These are phyloP conservation scores for Callithrix jacchus DNA, from an alignment of 2,113 vertebrate genomes.

Conservation along the genomic window DNA sequence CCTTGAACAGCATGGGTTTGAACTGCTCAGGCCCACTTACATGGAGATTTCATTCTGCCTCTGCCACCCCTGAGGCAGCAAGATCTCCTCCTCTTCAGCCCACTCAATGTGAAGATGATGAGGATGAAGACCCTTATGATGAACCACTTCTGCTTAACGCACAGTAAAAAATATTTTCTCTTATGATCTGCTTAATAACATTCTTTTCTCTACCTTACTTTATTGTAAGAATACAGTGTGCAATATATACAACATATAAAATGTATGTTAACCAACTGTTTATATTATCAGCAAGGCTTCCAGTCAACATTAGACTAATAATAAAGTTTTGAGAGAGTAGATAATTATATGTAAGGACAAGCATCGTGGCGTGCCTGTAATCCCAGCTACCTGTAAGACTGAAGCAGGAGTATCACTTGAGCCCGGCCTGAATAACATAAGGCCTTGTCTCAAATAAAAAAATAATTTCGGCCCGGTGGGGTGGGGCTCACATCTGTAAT, in stretches of 20 bases:
- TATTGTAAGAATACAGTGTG: neutral
- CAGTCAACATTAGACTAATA: neutral
- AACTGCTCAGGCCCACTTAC: neutral
- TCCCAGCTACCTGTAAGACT: neutral
- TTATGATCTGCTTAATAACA: neutral
- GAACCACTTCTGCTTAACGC: neutral
- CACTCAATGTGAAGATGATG: neutral
- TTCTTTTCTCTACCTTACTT: neutral
- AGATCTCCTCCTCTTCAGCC: neutral
- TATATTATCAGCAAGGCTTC: neutral
- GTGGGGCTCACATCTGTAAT: too few species aligned
- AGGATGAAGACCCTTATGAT: neutral
- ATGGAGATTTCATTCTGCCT: neutral
- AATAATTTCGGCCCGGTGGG: neutral
- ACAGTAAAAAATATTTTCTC: neutral
- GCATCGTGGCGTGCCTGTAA: neutral
- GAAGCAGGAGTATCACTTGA: neutral
- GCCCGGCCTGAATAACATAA: neutral
- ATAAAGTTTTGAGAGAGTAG: neutral
- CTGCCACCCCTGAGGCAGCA: neutral
- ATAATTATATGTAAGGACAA: neutral
- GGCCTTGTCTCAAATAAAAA: neutral
- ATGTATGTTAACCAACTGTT: neutral
- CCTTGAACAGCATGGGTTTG: neutral
- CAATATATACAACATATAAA: neutral